phyloP scores from a whole-genome alignment of 2,113 vertebrate genomes.

The Myotis yumanensis region DNA sequence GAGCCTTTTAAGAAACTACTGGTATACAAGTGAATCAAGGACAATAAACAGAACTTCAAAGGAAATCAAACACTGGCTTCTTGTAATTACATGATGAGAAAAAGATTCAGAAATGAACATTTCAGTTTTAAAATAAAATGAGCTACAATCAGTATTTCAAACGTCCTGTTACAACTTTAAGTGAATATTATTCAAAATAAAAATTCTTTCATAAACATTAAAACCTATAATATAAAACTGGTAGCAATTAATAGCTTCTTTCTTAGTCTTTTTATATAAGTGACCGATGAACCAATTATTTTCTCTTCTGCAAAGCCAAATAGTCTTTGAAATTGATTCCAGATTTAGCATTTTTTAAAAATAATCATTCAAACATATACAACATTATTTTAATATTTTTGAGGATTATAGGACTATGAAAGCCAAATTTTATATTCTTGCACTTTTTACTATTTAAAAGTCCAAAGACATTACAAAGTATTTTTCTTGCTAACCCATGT shows the following conservation, averaged over 20 bases:
- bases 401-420: background rate
- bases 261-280: constrained; percentile 6
- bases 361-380: constrained; percentile 25
- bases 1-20: background rate
- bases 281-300: background rate
- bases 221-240: constrained; percentile 9
- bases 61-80: background rate
- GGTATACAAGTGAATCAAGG: background rate
- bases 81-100: constrained; percentile 10
- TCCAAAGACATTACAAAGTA: background rate
- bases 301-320: background rate
- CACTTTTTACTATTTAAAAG: background rate
- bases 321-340: background rate
- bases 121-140: constrained; percentile 38
- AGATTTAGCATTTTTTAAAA: background rate
- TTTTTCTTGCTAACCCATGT: constrained; percentile 20
- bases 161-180: background rate
- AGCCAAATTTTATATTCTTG: background rate
- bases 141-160: background rate
- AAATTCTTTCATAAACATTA: constrained; percentile 31
- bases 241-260: background rate
- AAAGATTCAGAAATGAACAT: background rate
- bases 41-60: constrained; percentile 24
- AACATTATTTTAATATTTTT: constrained; percentile 20
- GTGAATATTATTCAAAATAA: constrained; percentile 27